Evolutionary conservation across 2,113 vertebrate species (phyloP).

Genomic region (Emydura subglobosa): DNA sequence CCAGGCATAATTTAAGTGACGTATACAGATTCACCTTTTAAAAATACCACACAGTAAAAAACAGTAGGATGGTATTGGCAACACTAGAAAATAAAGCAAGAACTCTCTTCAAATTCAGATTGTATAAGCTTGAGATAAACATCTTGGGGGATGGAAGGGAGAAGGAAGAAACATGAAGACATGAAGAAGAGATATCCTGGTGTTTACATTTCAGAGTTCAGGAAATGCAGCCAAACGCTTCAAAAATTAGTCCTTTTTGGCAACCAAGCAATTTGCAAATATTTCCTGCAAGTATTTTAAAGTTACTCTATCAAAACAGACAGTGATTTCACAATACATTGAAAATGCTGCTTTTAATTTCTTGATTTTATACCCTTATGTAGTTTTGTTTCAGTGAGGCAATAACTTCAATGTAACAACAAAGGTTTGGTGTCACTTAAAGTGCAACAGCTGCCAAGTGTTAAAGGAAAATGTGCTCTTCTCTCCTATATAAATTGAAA

Average conservation of each 20-base stretch:
- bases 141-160: not conserved
- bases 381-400: conserved; percentile 49
- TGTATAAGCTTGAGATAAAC: not conserved
- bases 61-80: conserved; percentile 52
- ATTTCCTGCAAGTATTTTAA: conserved; percentile 32
- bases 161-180: conserved; percentile 37
- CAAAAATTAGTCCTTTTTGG: conserved; percentile 52
- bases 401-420: conserved; percentile 11
- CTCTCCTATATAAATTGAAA: conserved; percentile 52
- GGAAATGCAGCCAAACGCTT: conserved; percentile 48
- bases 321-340: conserved; percentile 22
- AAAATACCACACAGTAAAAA: conserved; percentile 18
- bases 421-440: conserved; percentile 15
- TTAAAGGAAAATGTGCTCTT: conserved; percentile 66
- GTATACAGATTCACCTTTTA: conserved; percentile 28
- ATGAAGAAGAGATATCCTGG: conserved; percentile 16
- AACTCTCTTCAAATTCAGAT: conserved; percentile 23
- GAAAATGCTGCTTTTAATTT: conserved; percentile 8
- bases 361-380: conserved; percentile 35
- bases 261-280: conserved; percentile 23
- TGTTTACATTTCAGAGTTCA: conserved; percentile 45
- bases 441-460: conserved; percentile 60
- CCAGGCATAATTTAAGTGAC: conserved; percentile 7
- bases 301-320: conserved; percentile 40
- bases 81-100: conserved; percentile 63